Base-by-base conservation (phyloP, 2,888 invertebrate genomes). In the Ganaspis brasiliensis region DNA sequence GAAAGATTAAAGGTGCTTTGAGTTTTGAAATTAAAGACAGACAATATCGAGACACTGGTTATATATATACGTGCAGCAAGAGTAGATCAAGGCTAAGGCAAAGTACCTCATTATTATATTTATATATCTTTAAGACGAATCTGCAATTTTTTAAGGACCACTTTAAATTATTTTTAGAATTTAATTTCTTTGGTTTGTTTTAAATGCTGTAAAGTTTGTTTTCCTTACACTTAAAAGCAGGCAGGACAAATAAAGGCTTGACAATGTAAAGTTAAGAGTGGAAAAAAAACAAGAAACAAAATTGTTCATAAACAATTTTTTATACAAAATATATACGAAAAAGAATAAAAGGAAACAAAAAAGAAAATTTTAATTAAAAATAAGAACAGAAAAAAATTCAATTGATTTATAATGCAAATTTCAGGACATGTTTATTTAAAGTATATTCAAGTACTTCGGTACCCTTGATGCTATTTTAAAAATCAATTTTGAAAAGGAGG, bases 51-150 rank as follows among this genome's bases (percentile, higher is more conserved):
- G 82, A 82, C 74, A 78, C 75, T 77, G 76, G 79, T 72, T 49
- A 49, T 49, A 49, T 49, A 49, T n/a, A n/a, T n/a, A n/a, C n/a
- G n/a, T n/a, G n/a, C n/a, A 76, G 75, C 77, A 79, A 85, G 87
- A 88, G 87, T 88, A 83, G 88, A 86, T 87, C 88, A 88, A 88
- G 88, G 88, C 83, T 84, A 83, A 81, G 81, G 81, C 83, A 83
- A 81, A 81, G 83, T 83, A 76, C 73, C 61, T 82, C 73, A 75
- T 76, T 79, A 77, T 80, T 82, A 40, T 63, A 21, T 81, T 81
- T 83, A 21, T 63, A 37, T 81, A 82, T 84, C 83, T 82, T 79
- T 19, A 8, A 37, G 14, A 63, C 40, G 40, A 63, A 63, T 63
- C 40, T 63, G 1, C 37, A 12, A 71, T 78, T 79, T 79, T 78